phyloP scores from a whole-genome alignment of 2,797 vertebrate genomes.

The Eleutherodactylus coqui region DNA sequence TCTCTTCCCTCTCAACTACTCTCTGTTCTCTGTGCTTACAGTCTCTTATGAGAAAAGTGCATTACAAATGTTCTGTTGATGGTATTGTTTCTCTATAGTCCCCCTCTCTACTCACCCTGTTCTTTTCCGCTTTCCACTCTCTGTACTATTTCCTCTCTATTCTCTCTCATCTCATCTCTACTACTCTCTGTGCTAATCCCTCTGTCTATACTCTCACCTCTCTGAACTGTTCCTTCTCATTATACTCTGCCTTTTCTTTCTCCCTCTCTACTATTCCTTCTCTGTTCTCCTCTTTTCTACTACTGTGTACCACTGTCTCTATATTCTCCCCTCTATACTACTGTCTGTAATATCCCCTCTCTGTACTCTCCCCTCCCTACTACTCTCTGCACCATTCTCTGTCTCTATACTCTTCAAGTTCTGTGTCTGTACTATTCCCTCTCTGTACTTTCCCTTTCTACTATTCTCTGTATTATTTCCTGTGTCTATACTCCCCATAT shows the following conservation, averaged over 20 bases:
- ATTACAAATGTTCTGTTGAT: no score
- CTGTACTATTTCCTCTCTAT: not conserved
- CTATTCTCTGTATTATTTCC: not conserved
- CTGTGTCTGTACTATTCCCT: not conserved
- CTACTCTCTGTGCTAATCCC: not conserved
- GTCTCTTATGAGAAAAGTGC: no score
- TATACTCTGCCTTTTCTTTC: not conserved
- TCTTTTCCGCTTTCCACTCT: no score
- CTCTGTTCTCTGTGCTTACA: not conserved
- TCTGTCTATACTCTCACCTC: not conserved
- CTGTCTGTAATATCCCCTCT: not conserved
- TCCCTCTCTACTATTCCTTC: not conserved
- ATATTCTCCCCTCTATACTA: not conserved
- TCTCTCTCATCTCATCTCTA: not conserved
- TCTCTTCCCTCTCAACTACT: not conserved
- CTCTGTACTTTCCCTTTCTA: not conserved
- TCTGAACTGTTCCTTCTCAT: not conserved
- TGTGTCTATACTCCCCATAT: not conserved
- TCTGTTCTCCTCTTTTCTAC: no score
- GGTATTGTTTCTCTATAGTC: not conserved
- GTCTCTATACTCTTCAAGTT: not conserved
- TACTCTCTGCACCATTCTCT: not conserved
- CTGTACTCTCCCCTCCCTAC: not conserved
- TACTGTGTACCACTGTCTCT: not conserved
- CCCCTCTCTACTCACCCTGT: no score